These are phyloP conservation scores for Disparrhopalites patrizii DNA, from an alignment of 2,888 invertebrate species.

Conservation along the genomic window DNA sequence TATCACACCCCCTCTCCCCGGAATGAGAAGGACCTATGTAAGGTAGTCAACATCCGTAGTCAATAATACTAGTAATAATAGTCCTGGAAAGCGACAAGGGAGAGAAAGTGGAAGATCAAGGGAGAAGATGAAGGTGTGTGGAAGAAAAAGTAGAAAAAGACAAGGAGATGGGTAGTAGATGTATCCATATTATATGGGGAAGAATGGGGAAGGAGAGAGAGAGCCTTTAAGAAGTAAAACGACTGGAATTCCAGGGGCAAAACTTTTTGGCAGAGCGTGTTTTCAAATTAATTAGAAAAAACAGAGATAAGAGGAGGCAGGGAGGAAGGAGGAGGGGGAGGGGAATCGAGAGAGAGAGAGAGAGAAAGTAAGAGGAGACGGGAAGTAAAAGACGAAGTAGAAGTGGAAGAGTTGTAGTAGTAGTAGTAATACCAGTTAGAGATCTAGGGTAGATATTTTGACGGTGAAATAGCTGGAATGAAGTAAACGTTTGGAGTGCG, in stretches of 20 bases:
- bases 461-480: constrained; percentile 11
- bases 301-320: constrained; percentile 42
- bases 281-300: constrained; percentile 49
- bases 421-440: constrained; percentile 22
- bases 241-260: constrained; percentile 27
- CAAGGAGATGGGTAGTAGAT: neutral
- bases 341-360: constrained; percentile 20
- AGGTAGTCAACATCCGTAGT: too few species aligned
- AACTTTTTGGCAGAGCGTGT: constrained; percentile 30
- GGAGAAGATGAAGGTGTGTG: neutral
- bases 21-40: too few species aligned
- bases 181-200: neutral
- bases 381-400: constrained; percentile 11
- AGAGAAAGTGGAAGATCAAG: constrained; percentile 13
- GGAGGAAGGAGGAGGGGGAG: constrained; percentile 24
- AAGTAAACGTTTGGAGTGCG: too few species aligned
- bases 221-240: constrained; percentile 4
- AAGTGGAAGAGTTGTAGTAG: constrained; percentile 18
- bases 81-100: too few species aligned
- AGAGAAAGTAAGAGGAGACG: constrained; percentile 4
- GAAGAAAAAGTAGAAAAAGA: neutral
- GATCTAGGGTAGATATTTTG: constrained; percentile 30
- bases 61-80: too few species aligned
- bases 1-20: too few species aligned
- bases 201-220: constrained; percentile 17